Base-by-base conservation (phyloP, 1,140 invertebrate species). In the Protaetia brevitarsis region DNA sequence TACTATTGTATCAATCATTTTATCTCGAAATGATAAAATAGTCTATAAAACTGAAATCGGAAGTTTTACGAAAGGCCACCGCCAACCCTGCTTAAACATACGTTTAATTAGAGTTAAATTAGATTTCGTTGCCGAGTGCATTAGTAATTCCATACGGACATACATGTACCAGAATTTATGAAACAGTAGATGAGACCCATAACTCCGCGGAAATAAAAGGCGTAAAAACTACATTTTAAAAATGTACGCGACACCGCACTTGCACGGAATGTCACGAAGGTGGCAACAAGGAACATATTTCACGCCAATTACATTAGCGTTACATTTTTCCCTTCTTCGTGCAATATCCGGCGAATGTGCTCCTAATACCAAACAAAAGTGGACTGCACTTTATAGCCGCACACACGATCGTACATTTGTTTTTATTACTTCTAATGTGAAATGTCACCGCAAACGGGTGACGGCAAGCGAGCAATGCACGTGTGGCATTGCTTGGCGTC, bases 371-470 rank as follows among this genome's bases (percentile, higher is more conserved):
- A 51, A n/a, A 45, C 37, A 19, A 51, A 51, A 51, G 16, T 23
- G 41, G 41, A 26, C 41, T 23, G 41, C 41, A 51, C 16, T 51
- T 51, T 51, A 51, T 51, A 23, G 41, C 19, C 11, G 10, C n/a
- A n/a, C n/a, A n/a, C n/a, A n/a, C n/a, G n/a, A n/a, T n/a, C n/a
- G n/a, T 23, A 51, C 41, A 51, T 51, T 51, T 51, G 41, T 51
- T 51, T 51, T 51, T 51, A 51, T 51, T 51, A 51, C 41, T 23
- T 51, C 41, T 23, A 51, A 51, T 51, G 41, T 23, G 41, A 51
- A 5, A 23, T 51, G 41, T 51, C 41, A 51, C 41, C 41, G 41
- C 41, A 21, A 51, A 51, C 16, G 41, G 19, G 21, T 7, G 16
- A 23, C 41, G 41, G 6, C 21, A 51, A n/a, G n/a, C n/a, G n/a